A percentile compares a stretch with the other conserved stretches of the same genome.
phyloP scores from a whole-genome alignment of 1,140 invertebrate species.

The Globodera rostochiensis region DNA sequence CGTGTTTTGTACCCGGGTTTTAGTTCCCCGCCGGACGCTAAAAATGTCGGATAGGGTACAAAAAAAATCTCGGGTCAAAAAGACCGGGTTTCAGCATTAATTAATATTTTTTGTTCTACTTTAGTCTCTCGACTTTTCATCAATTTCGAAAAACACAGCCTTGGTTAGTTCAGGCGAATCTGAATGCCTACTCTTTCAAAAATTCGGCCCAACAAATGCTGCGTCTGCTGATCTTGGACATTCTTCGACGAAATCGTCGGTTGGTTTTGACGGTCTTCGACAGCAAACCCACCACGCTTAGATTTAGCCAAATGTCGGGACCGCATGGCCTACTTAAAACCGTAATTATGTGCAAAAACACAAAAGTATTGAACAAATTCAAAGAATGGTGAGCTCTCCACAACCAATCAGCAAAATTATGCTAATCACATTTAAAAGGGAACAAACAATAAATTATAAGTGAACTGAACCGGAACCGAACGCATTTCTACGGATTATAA shows the following conservation, averaged over 20 bases:
- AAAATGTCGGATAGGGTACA: too few relatives aligned
- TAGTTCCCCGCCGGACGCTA: too few relatives aligned
- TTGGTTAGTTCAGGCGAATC: too few relatives aligned
- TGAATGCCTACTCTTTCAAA: background rate
- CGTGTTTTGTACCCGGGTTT: too few relatives aligned
- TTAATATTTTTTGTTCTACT: too few relatives aligned
- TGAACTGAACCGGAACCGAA: background rate
- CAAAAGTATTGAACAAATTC: background rate
- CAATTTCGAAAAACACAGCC: too few relatives aligned
- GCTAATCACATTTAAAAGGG: background rate
- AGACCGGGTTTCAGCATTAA: too few relatives aligned
- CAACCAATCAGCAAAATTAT: background rate
- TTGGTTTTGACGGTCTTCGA: background rate
- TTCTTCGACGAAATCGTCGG: background rate
- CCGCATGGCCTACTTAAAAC: background rate
- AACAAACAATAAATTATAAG: slow-evolving; percentile 1
- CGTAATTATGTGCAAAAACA: background rate
- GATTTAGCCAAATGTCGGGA: background rate
- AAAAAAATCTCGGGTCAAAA: too few relatives aligned
- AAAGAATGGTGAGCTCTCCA: background rate
- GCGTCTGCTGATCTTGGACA: background rate
- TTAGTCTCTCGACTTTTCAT: too few relatives aligned
- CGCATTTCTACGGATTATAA: background rate
- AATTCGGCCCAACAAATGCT: background rate
- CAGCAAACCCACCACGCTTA: background rate